Evolutionary conservation across 2,113 vertebrate species (phyloP).

Genomic region (Muntiacus reevesi): DNA sequence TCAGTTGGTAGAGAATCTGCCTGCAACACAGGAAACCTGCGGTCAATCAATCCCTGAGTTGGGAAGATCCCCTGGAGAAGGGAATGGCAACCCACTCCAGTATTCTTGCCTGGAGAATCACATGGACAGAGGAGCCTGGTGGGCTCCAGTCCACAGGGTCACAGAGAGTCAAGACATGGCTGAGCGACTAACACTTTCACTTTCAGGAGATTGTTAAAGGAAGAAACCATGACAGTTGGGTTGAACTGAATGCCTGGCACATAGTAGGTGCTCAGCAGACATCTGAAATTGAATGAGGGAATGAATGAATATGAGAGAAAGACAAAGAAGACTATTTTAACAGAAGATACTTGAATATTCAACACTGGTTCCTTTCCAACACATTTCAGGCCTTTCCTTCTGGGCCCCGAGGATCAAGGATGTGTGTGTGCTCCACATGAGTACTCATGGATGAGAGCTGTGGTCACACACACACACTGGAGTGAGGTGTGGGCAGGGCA

Average conservation of each 20-base stretch:
- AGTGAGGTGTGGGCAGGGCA: neutral
- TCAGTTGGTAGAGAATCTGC: neutral
- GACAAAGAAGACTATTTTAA: neutral
- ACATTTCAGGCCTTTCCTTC: neutral
- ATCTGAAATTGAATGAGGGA: neutral
- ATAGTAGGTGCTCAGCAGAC: neutral
- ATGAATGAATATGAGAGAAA: neutral
- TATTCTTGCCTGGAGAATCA: neutral
- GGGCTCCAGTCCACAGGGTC: neutral
- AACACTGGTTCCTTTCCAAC: neutral
- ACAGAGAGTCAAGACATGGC: accelerated
- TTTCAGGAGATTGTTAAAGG: neutral
- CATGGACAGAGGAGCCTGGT: neutral
- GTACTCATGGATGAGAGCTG: accelerated
- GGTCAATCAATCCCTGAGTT: neutral
- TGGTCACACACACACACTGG: accelerated
- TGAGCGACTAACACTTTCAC: neutral
- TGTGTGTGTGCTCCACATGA: neutral
- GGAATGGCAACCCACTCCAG: neutral
- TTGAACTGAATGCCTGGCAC: neutral
- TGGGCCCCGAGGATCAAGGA: neutral
- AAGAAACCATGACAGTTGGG: neutral
- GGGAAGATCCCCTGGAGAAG: neutral
- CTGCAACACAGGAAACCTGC: neutral
- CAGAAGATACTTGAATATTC: neutral